Base-by-base conservation (phyloP, 2,888 invertebrate genomes). In the Pammene fasciana region DNA sequence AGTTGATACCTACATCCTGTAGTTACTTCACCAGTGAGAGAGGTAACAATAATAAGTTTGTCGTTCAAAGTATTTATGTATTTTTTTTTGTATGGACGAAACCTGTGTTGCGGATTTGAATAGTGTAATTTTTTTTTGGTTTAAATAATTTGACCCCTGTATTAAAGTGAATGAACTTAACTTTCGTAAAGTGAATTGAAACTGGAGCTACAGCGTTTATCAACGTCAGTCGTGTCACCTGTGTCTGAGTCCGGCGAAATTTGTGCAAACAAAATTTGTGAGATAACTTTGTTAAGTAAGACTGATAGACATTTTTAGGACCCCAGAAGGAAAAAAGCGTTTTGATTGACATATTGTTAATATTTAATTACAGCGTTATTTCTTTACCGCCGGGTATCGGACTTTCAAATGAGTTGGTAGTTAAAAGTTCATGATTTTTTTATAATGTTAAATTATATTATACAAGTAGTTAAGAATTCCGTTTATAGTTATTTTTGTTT, bases 261-360 rank as follows among this genome's bases (percentile, higher is more conserved):
- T 77, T 73, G 76, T 70, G 72, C 76, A 82, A 82, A 83, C 80
- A 81, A 80, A 84, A 81, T 85, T 82, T 79, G 75, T 79, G 75
- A 78, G 81, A 76, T 80, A 82, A 86, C 79, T 85, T 81, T 73
- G 54, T 75, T 85, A 86, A 87, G 84, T 82, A 87, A 87, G 87
- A 89, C 82, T 84, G 85, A 89, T 86, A 81, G 86, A 84, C 82
- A 78, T 85, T 84, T 83, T 79, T 74, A 78, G 71, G 72, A 70
- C 73, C 70, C 75, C 75, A 73, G 78, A 73, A 72, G 74, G 77
- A 77, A 76, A 78, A 80, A 78, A 70, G 72, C 70, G 60, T 50
- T 76, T 74, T 82, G 84, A 85, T 82, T 85, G 84, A 78, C 83
- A 78, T 61, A 46, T 70, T 60, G 14, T 70, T 60, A 70, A 70